Percentiles rank a stretch among this genome's conserved stretches.
phyloP scores from a whole-genome alignment of 1,140 invertebrate species.

The Euura lappo region DNA sequence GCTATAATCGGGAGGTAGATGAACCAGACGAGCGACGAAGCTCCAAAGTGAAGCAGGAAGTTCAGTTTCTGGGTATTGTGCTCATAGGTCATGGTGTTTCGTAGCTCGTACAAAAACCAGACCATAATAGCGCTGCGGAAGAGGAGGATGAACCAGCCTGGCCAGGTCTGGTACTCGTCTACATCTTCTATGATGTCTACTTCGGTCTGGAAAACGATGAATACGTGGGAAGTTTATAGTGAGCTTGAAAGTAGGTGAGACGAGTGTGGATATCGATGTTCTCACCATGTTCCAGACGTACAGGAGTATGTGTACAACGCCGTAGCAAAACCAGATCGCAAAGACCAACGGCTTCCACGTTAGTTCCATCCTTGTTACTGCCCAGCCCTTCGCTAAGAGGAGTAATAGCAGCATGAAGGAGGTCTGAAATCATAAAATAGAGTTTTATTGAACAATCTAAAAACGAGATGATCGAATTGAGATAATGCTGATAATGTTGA shows the following conservation, averaged over 20 bases:
- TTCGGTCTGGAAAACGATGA: constrained; percentile 73
- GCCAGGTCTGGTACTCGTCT: constrained; percentile 97
- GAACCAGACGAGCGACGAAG: constrained; percentile 97
- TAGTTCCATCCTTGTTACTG: constrained; percentile 88
- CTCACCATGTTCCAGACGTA: constrained; percentile 96
- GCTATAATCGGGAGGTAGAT: constrained; percentile 95
- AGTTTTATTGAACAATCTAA: constrained; percentile 47
- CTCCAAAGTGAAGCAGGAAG: constrained; percentile 95
- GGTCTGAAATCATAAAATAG: constrained; percentile 64
- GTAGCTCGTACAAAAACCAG: constrained; percentile 93
- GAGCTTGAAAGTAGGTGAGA: constrained; percentile 13
- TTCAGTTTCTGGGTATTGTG: constrained; percentile 89
- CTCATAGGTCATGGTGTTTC: constrained; percentile 90
- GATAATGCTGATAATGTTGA: background rate
- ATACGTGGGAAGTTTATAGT: constrained; percentile 4
- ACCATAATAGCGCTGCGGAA: constrained; percentile 90
- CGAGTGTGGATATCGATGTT: constrained; percentile 20
- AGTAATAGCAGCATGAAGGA: constrained; percentile 94
- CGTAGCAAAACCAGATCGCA: constrained; percentile 90
- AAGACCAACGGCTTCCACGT: constrained; percentile 86
- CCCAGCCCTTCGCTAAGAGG: constrained; percentile 95
- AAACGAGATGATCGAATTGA: constrained; percentile 10
- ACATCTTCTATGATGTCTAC: constrained; percentile 96
- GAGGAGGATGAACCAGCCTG: constrained; percentile 90
- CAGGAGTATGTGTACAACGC: constrained; percentile 87